phyloP scores from a whole-genome alignment of 2,797 vertebrate species.

The Semotilus atromaculatus region DNA sequence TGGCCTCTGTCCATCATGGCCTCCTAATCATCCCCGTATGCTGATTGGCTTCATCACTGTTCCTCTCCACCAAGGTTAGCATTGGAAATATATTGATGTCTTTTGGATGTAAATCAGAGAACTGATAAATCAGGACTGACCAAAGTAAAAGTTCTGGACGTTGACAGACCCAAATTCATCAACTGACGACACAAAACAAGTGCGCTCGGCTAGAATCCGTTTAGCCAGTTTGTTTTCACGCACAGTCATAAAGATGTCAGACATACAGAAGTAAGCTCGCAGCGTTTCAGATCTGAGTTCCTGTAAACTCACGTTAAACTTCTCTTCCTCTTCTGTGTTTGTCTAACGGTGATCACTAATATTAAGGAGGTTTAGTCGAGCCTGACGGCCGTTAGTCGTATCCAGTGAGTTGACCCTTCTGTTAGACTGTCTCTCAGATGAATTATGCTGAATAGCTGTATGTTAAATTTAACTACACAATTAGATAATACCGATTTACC shows the following conservation, averaged over 20 bases:
- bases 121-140: background rate
- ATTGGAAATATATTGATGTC: background rate
- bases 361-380: background rate
- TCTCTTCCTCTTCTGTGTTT: constrained; percentile 8
- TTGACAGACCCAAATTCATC: too few relatives aligned
- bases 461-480: too few relatives aligned
- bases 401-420: background rate
- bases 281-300: background rate
- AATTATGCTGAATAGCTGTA: too few relatives aligned
- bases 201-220: background rate
- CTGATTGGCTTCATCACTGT: too few relatives aligned
- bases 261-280: background rate
- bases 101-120: background rate
- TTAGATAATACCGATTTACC: too few relatives aligned
- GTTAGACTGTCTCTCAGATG: too few relatives aligned
- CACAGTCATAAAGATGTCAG: background rate
- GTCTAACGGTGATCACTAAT: background rate
- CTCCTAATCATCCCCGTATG: too few relatives aligned
- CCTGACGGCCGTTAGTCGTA: background rate
- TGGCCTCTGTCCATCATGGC: too few relatives aligned
- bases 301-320: background rate
- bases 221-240: too few relatives aligned
- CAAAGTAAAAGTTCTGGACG: too few relatives aligned
- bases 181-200: too few relatives aligned
- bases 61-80: too few relatives aligned